Evolutionary conservation across 2,888 invertebrate species (phyloP), one percentile per base, ranked within the genome.

Genomic region (Coleophora deauratella): DNA sequence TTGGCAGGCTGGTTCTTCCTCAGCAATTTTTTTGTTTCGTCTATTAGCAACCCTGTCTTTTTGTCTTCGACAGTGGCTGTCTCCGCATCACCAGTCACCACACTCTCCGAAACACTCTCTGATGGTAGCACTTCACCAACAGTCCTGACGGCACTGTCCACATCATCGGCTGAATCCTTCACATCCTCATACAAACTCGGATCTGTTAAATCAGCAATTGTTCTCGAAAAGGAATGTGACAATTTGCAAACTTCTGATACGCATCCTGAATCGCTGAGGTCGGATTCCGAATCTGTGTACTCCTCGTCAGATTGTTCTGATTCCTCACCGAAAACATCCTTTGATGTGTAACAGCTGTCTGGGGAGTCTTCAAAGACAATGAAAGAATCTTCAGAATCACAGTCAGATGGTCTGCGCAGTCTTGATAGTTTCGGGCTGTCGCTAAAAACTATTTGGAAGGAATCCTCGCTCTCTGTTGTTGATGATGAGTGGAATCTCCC

Each of bases 301-400:
- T 68, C 69, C 3, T 44, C 52, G 11, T 62, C 62, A 0, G 57
- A 57, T 0, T 56, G 55, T 6, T 50, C 40, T 14, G 11, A 9
- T 1, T 62, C 52, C 27, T 63, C 62, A 12, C 75, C 74, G 2
- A 84, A 82, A 0, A 84, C 76, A 47, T 85, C 82, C 0, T 72
- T 72, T 0, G 80, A 67, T 0, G 73, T 75, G 38, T 76, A 84
- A 40, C 85, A 84, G 44, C 63, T 73, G 38, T 78, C 77, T 0
- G 76, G 76, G 1, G 69, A 65, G 0, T 81, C 85, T 38, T 84
- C 81, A 7, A 87, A 87, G 6, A 88, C 68, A 1, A 89, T 87
- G 50, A 88, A 88, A 0, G 88, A 88, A 57, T 89, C 89, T 55
- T 89, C 89, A 0, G 88, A 88, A n/a, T 87, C 88, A 38, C 87